These are phyloP conservation scores for Apeltes quadracus DNA, from an alignment of 2,113 vertebrate species.

Conservation along the genomic window DNA sequence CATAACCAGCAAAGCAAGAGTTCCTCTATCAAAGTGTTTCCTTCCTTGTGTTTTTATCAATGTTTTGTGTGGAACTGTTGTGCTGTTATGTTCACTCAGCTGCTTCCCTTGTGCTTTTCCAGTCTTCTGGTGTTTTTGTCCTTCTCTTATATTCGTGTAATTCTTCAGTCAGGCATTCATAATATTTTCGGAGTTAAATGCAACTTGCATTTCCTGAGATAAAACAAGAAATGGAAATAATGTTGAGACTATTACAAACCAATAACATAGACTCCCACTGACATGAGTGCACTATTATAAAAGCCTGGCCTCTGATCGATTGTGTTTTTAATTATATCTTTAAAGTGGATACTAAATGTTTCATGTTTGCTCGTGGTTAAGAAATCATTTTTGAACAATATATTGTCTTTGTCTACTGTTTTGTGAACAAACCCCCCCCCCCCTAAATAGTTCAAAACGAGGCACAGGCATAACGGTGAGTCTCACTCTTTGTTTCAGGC, in stretches of 20 bases:
- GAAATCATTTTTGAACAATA: slow-evolving; percentile 11
- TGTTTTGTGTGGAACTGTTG: background rate
- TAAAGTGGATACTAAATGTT: slow-evolving; percentile 3
- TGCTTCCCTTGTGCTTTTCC: background rate
- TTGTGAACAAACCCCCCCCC: background rate
- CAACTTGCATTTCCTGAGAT: slow-evolving; percentile 11
- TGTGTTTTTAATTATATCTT: slow-evolving; percentile 29
- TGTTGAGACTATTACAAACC: slow-evolving; percentile 5
- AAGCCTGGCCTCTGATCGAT: slow-evolving; percentile 15
- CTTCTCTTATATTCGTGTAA: background rate
- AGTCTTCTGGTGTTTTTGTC: background rate
- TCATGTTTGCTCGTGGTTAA: slow-evolving; percentile 23
- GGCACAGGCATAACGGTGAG: background rate
- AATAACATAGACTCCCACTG: background rate
- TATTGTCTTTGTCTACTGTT: slow-evolving; percentile 10
- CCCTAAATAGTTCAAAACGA: background rate
- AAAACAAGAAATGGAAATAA: slow-evolving; percentile 20
- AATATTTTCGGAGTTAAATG: slow-evolving; percentile 5
- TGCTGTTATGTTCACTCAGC: background rate
- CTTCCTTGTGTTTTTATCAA: background rate
- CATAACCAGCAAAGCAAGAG: slow-evolving; percentile 8
- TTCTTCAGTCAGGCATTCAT: background rate
- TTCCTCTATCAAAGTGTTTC: slow-evolving; percentile 2
- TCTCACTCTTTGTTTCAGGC: slow-evolving; percentile 77
- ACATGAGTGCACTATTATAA: slow-evolving; percentile 8